Evolutionary conservation across 2,888 invertebrate genomes (phyloP).

Genomic region (Papilio demoleus): DNA sequence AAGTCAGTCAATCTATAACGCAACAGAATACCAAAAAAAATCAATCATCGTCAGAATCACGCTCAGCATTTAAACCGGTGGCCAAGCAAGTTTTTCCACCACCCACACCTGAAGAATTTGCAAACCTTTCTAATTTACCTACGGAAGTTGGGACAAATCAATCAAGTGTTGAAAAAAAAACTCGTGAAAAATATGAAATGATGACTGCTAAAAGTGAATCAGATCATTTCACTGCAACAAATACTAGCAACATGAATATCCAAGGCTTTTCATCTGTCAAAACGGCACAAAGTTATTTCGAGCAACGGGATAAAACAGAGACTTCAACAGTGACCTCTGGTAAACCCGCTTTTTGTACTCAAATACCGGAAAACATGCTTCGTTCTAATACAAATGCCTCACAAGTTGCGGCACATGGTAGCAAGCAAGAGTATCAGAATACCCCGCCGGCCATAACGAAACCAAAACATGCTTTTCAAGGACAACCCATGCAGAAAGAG

Average conservation of each 20-base stretch:
- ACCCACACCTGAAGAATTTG: slow-evolving; percentile 67
- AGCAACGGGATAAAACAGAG: slow-evolving; percentile 73
- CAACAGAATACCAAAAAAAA: slow-evolving; percentile 73
- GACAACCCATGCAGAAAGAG: slow-evolving; percentile 73
- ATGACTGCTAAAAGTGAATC: slow-evolving; percentile 59
- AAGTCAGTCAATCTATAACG: slow-evolving; percentile 56
- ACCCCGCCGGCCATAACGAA: slow-evolving; percentile 63
- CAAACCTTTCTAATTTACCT: slow-evolving; percentile 63
- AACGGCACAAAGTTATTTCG: slow-evolving; percentile 71
- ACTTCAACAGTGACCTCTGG: slow-evolving; percentile 63
- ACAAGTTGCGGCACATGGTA: slow-evolving; percentile 82
- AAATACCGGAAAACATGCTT: slow-evolving; percentile 78
- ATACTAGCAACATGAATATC: slow-evolving; percentile 53
- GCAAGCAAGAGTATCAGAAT: slow-evolving; percentile 79
- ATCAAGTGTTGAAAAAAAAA: slow-evolving; percentile 63
- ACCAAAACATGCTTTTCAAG: slow-evolving; percentile 53
- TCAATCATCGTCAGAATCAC: slow-evolving; percentile 68
- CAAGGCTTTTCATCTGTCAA: slow-evolving; percentile 70
- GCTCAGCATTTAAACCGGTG: slow-evolving; percentile 79
- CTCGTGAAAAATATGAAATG: slow-evolving; percentile 60
- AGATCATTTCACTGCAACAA: slow-evolving; percentile 59
- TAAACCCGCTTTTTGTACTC: slow-evolving; percentile 80
- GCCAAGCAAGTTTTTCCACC: slow-evolving; percentile 73
- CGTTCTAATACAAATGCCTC: slow-evolving; percentile 76
- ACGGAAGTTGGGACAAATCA: slow-evolving; percentile 63